Evolutionary conservation across 1,140 invertebrate species (phyloP), one percentile per base, ranked within the genome.

Genomic region (Sarcophaga peregrina): DNA sequence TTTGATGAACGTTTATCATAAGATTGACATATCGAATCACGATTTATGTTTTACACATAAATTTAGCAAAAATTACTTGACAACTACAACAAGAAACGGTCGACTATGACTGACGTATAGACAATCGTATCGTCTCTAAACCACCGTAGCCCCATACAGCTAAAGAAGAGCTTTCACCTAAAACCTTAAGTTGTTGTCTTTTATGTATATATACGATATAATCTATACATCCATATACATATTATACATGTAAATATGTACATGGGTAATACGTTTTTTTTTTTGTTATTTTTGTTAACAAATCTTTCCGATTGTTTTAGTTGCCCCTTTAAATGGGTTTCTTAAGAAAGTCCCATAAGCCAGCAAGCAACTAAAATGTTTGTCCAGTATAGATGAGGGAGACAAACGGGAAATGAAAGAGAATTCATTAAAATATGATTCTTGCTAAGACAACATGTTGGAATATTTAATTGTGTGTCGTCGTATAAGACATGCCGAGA

Each of bases 11-110:
- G 73, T 78, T 78, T 50, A 78, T 78, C 75, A 78, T 78, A 52
- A 78, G 47, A 78, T 78, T 78, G 75, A 78, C 75, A 78, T 50
- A 25, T 9, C 75, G 75, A 25, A 78, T 78, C 75, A 78, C 75
- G 75, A 78, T 50, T 78, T 68, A 68, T 68, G 62, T 25, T 68
- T 25, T 20, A 68, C n/a, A 68, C 62, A 68, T 68, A 68, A 68
- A 68, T 25, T 68, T n/a, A 68, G n/a, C 62, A 68, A 68, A 20
- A 17, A 37, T 2, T 37, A 2, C 1, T 4, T 37, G 25, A 37
- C 25, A 37, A 37, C 25, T 37, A 37, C 25, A 37, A 37, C 25
- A 37, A 37, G 25, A 37, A 37, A 37, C 25, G 25, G 25, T 37
- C 25, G 25, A 2, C 25, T 37, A 4, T 68, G 17, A 68, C 62